phyloP scores from a whole-genome alignment of 1,140 invertebrate species.

The Chlorops oryzae region DNA sequence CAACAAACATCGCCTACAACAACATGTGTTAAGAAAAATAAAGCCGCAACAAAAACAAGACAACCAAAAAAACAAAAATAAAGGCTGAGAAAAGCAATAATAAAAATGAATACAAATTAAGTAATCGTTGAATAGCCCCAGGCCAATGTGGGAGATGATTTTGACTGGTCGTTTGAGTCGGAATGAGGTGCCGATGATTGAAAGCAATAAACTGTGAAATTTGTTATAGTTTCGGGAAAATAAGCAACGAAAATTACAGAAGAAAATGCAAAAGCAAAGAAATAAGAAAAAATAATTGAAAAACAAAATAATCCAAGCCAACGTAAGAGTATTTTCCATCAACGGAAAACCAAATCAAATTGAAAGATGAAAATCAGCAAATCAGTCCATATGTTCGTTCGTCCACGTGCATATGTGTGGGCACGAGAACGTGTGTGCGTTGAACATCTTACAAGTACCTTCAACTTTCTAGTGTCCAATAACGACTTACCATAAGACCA shows the following conservation, averaged over 20 bases:
- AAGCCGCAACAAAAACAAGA: too few species aligned
- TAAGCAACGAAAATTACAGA: too few species aligned
- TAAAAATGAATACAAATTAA: too few species aligned
- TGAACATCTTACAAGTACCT: not conserved
- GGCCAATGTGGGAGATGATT: too few species aligned
- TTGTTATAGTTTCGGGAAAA: constrained; percentile 21
- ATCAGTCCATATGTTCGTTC: not conserved
- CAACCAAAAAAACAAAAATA: too few species aligned
- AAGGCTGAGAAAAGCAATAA: too few species aligned
- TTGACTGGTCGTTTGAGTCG: too few species aligned
- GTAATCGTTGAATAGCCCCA: too few species aligned
- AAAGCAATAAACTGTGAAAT: constrained; percentile 41
- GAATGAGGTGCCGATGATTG: constrained; percentile 42
- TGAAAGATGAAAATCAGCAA: constrained; percentile 1
- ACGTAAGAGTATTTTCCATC: constrained; percentile 7
- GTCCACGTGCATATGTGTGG: not conserved
- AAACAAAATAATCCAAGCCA: not conserved
- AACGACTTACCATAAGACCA: constrained; percentile 54
- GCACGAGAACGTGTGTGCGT: not conserved
- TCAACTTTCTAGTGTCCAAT: not conserved
- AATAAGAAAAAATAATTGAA: not conserved
- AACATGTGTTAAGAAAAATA: too few species aligned
- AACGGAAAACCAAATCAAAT: constrained; percentile 8
- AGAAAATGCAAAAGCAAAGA: not conserved
- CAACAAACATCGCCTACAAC: too few species aligned